Conservation (phyloP, 2,113 vertebrate genomes). For the Pipa parva region DNA sequence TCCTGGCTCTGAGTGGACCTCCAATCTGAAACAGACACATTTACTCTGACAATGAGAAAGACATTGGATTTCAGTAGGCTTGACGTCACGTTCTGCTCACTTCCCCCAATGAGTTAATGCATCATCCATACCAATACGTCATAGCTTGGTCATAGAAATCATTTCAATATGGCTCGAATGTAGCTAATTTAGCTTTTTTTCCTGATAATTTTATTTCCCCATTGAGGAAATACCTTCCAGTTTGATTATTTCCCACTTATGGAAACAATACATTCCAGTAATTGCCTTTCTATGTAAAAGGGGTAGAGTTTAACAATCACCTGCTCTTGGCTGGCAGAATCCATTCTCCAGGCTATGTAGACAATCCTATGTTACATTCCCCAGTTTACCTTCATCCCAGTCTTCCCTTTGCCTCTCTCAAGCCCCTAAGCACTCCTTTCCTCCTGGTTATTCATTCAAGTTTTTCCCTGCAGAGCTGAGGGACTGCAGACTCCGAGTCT, state of each 20-base stretch:
- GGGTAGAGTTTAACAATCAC: conserved; percentile 21
- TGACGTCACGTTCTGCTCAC: not conserved
- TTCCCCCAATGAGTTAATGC: not conserved
- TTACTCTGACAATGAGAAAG: not conserved
- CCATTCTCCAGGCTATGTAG: conserved; percentile 29
- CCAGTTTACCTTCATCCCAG: conserved; percentile 7
- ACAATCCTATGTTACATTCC: conserved; percentile 31
- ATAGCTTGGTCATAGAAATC: not conserved
- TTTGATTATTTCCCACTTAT: not conserved
- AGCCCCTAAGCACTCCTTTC: conserved; percentile 10
- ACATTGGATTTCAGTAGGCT: not conserved
- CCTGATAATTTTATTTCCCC: not conserved
- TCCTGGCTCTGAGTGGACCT: not conserved
- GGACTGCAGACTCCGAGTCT: not conserved
- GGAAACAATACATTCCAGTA: conserved; percentile 7
- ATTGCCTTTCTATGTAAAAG: conserved; percentile 17
- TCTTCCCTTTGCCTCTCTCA: not conserved
- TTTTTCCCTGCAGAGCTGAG: conserved; percentile 8
- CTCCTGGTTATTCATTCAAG: conserved; percentile 9
- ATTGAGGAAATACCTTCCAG: not conserved
- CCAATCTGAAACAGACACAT: not conserved
- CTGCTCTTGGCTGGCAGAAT: conserved; percentile 15
- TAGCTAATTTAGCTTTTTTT: not conserved
- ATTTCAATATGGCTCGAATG: not conserved
- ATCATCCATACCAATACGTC: conserved; percentile 2